phyloP scores from a whole-genome alignment of 2,113 vertebrate genomes.

The Bos indicus region DNA sequence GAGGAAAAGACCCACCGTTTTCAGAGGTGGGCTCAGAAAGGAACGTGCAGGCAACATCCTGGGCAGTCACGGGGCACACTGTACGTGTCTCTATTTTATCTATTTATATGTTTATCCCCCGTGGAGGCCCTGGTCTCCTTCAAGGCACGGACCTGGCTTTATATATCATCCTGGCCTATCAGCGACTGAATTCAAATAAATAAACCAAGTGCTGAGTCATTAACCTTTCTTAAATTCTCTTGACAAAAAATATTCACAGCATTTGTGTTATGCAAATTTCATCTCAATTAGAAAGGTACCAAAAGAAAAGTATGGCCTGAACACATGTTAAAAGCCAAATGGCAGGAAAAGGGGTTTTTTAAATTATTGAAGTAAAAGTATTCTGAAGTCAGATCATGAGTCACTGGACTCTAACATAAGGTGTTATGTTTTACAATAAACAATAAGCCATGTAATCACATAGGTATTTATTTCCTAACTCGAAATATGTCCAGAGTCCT shows the following conservation, averaged over 20 bases:
- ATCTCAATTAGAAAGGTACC: background rate
- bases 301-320: background rate
- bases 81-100: background rate
- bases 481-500: background rate
- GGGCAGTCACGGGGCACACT: background rate
- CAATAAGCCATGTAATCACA: background rate
- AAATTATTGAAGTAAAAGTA: background rate
- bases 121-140: background rate
- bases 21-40: background rate
- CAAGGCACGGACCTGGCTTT: background rate
- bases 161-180: background rate
- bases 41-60: background rate
- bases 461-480: background rate
- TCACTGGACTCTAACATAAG: background rate
- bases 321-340: background rate
- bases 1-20: background rate
- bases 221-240: conserved; percentile 39
- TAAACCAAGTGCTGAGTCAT: background rate
- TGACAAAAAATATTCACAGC: background rate
- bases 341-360: background rate
- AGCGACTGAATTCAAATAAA: conserved; percentile 5
- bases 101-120: background rate
- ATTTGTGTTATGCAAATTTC: conserved; percentile 5
- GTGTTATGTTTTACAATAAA: background rate
- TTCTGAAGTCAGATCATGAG: background rate